Percentiles rank a stretch among this genome's conserved stretches.
Evolutionary conservation across 2,888 invertebrate species (phyloP).

Genomic region (Lasioglossum vierecki): DNA sequence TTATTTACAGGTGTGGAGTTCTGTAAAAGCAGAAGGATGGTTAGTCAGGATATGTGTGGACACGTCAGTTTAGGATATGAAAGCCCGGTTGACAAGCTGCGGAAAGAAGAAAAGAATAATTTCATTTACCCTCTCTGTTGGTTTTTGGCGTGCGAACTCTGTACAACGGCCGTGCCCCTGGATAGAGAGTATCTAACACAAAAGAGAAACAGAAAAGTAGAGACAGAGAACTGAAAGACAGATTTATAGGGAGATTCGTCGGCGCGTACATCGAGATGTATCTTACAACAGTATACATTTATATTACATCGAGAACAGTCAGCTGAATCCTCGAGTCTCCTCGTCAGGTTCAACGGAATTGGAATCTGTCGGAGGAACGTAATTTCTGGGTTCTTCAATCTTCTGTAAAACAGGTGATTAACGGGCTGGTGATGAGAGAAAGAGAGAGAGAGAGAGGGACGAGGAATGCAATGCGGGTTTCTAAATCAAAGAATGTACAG

Average conservation of each 20-base stretch:
- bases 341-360: slow-evolving; percentile 21
- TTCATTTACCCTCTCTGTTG: slow-evolving; percentile 86
- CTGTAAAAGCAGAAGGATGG: slow-evolving; percentile 45
- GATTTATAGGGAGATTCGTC: slow-evolving; percentile 22
- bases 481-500: slow-evolving; percentile 11
- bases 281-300: slow-evolving; percentile 62
- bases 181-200: slow-evolving; percentile 85
- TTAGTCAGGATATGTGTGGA: slow-evolving; percentile 36
- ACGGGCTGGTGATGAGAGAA: not conserved
- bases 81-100: slow-evolving; percentile 54
- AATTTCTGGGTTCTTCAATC: slow-evolving; percentile 8
- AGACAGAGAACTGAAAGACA: slow-evolving; percentile 56
- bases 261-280: slow-evolving; percentile 54
- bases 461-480: not conserved
- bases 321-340: slow-evolving; percentile 30
- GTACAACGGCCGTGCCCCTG: slow-evolving; percentile 85
- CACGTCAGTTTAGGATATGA: slow-evolving; percentile 45
- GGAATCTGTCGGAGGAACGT: slow-evolving; percentile 35
- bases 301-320: slow-evolving; percentile 50
- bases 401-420: slow-evolving; percentile 16
- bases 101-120: slow-evolving; percentile 45
- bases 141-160: slow-evolving; percentile 84
- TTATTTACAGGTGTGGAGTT: slow-evolving; percentile 55
- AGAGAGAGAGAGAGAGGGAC: slow-evolving; percentile 1
- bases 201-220: slow-evolving; percentile 68